A percentile compares a stretch with the other conserved stretches of the same genome.
These are phyloP conservation scores for Phyllotis vaccarum DNA, from an alignment of 2,797 vertebrate genomes.

Conservation along the genomic window DNA sequence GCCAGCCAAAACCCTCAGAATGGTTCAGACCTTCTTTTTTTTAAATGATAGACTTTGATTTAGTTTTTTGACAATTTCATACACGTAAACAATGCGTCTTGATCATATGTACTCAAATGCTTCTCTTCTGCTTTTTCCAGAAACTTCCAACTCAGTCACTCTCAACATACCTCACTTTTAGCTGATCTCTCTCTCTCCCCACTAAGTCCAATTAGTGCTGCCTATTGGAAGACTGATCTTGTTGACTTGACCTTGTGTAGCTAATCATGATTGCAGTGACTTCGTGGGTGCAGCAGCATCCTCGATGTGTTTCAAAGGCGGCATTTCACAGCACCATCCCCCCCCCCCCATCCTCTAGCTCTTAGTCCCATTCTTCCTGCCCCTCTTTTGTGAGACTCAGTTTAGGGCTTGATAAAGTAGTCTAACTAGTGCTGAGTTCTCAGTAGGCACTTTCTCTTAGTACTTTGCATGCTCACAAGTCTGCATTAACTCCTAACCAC, in stretches of 20 bases:
- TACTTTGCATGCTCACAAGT: not conserved
- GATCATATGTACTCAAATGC: not conserved
- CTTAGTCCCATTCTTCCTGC: not conserved
- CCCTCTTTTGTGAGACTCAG: not conserved
- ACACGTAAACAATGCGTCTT: not conserved
- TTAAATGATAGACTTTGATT: not conserved
- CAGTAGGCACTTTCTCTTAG: not conserved
- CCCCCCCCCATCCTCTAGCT: not conserved
- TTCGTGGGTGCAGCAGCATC: not conserved
- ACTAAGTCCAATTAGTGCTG: not conserved
- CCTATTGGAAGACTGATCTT: not conserved
- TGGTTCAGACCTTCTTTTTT: not conserved
- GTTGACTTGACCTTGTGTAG: not conserved
- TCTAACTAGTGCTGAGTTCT: not conserved
- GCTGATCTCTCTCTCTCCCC: too few species aligned
- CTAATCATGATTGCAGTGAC: not conserved
- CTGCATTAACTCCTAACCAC: not conserved
- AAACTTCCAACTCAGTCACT: not conserved
- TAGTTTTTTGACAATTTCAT: not conserved
- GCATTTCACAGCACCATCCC: not conserved
- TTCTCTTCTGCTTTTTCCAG: not conserved
- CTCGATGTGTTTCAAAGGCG: not conserved
- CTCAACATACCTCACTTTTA: too few species aligned
- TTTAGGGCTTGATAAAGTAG: not conserved
- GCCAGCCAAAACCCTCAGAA: not conserved